Percentiles rank a stretch among this genome's conserved stretches.
Conservation (phyloP, 2,888 invertebrate species). For the Onchidella celtica region DNA sequence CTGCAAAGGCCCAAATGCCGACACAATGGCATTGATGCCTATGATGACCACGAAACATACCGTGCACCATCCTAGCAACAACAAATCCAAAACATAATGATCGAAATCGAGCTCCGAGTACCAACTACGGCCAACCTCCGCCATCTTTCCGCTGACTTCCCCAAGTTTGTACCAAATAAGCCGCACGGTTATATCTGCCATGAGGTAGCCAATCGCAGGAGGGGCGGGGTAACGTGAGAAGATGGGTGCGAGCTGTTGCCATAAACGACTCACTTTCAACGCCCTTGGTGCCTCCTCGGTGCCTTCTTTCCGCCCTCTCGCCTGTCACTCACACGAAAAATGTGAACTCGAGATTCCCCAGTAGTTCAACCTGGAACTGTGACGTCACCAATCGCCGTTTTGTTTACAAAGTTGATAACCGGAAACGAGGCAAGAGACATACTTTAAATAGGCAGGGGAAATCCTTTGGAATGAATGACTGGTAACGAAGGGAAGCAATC, state of each 20-base stretch:
- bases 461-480: too few relatives aligned
- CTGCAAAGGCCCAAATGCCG: conserved; percentile 75
- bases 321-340: conserved; percentile 28
- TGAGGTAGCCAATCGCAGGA: conserved; percentile 70
- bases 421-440: conserved; percentile 32
- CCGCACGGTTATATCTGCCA: conserved; percentile 78
- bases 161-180: conserved; percentile 78
- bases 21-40: conserved; percentile 70
- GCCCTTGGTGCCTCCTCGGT: conserved; percentile 54
- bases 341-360: conserved; percentile 36
- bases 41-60: conserved; percentile 72
- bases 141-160: conserved; percentile 77
- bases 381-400: conserved; percentile 33
- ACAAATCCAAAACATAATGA: conserved; percentile 77
- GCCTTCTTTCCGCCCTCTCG: conserved; percentile 42
- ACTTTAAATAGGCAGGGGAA: conserved; percentile 1
- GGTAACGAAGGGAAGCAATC: too few relatives aligned
- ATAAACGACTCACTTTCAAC: conserved; percentile 61
- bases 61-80: conserved; percentile 76
- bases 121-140: conserved; percentile 72
- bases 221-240: conserved; percentile 66
- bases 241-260: conserved; percentile 57
- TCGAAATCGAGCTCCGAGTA: conserved; percentile 73
- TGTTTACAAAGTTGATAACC: conserved; percentile 15
- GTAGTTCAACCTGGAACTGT: neutral